Conservation (phyloP, 2,797 vertebrate species). For the Hemitrygon akajei region DNA sequence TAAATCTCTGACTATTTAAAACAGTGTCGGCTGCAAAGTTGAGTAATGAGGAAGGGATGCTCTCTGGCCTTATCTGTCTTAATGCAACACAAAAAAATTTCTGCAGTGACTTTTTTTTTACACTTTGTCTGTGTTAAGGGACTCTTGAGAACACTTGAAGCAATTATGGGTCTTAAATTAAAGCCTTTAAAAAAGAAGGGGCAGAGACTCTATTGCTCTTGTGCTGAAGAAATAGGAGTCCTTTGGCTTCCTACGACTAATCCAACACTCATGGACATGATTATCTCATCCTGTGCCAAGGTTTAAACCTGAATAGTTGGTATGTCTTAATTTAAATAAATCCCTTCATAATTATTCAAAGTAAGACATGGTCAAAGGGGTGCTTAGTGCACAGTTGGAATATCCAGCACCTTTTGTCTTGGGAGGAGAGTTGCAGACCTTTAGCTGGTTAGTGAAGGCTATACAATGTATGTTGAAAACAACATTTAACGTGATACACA, state of each 20-base stretch:
- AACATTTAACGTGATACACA: conserved; percentile 3
- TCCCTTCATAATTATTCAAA: conserved; percentile 53
- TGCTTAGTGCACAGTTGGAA: conserved; percentile 28
- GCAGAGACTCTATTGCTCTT: conserved; percentile 42
- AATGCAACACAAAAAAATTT: conserved; percentile 43
- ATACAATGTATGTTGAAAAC: conserved; percentile 8
- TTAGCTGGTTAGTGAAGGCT: conserved; percentile 14
- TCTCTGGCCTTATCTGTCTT: conserved; percentile 31
- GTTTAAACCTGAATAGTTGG: conserved; percentile 52
- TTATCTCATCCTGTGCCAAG: conserved; percentile 52
- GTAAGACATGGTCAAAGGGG: conserved; percentile 30
- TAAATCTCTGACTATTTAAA: conserved; percentile 70
- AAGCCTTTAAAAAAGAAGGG: conserved; percentile 46
- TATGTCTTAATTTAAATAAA: conserved; percentile 51
- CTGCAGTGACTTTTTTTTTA: conserved; percentile 35
- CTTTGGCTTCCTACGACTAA: conserved; percentile 49
- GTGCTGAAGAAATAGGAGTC: conserved; percentile 43
- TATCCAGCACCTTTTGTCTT: conserved; percentile 32
- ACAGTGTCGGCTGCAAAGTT: conserved; percentile 46
- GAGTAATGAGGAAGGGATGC: conserved; percentile 35
- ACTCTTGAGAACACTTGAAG: conserved; percentile 48
- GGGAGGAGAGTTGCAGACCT: conserved; percentile 8
- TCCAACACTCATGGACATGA: conserved; percentile 57
- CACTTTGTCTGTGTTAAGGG: conserved; percentile 41
- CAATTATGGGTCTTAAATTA: conserved; percentile 55